Conservation (phyloP, 2,888 invertebrate genomes). For the Drosophila anceps region DNA sequence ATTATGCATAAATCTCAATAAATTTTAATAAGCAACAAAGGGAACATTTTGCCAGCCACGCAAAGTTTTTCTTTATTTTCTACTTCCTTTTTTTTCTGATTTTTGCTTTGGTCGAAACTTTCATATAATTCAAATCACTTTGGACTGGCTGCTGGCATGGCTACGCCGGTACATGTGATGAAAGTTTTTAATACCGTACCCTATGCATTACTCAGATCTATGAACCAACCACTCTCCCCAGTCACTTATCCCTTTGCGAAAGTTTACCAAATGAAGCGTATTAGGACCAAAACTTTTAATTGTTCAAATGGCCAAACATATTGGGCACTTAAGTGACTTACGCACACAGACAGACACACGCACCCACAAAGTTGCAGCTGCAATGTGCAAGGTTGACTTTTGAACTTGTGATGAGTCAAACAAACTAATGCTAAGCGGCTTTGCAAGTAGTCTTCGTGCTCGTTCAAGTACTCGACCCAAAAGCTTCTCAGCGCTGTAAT, state of each 20-base stretch:
- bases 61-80: conserved; percentile 5
- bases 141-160: not conserved
- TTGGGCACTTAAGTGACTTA: conserved; percentile 78
- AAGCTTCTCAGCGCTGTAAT: not conserved
- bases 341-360: conserved; percentile 34
- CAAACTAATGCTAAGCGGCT: conserved; percentile 75
- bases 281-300: conserved; percentile 82
- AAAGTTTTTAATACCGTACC: conserved; percentile 51
- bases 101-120: conserved; percentile 5
- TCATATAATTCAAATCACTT: conserved; percentile 29
- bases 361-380: conserved; percentile 22
- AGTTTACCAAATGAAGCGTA: conserved; percentile 83
- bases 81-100: conserved; percentile 1
- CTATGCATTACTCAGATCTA: conserved; percentile 15
- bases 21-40: conserved; percentile 78
- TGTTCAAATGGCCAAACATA: conserved; percentile 80
- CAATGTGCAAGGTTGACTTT: conserved; percentile 66
- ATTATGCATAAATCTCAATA: conserved; percentile 82
- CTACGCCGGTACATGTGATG: conserved; percentile 36
- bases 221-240: not conserved
- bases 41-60: conserved; percentile 17
- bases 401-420: conserved; percentile 63
- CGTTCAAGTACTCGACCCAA: not conserved
- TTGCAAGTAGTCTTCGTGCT: conserved; percentile 33
- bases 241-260: conserved; percentile 44